phyloP scores from a whole-genome alignment of 2,113 vertebrate genomes.

The Scomber colias region DNA sequence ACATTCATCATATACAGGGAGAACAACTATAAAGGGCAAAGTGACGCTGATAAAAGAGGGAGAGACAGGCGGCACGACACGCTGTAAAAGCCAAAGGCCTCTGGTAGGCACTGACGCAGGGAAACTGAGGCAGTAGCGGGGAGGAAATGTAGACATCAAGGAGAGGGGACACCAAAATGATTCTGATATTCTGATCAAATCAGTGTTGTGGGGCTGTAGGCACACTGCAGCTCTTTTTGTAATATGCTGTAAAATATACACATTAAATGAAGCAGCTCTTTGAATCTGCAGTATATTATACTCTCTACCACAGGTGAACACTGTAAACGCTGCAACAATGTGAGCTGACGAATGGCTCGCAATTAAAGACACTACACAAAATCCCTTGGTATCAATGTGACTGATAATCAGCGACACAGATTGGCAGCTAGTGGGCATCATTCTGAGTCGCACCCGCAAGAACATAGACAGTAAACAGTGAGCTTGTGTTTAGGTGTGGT shows the following conservation, averaged over 20 bases:
- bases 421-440: conserved; percentile 9
- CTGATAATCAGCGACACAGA: background rate
- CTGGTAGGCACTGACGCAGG: conserved; percentile 16
- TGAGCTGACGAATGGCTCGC: conserved; percentile 24
- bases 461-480: conserved; percentile 20
- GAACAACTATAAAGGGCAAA: conserved; percentile 65
- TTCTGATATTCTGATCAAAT: conserved; percentile 34
- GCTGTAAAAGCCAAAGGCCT: conserved; percentile 57
- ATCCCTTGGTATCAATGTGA: conserved; percentile 18
- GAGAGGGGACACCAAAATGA: conserved; percentile 30
- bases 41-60: conserved; percentile 58
- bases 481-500: conserved; percentile 26
- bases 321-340: background rate
- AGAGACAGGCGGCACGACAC: conserved; percentile 59
- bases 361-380: conserved; percentile 30
- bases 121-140: conserved; percentile 14
- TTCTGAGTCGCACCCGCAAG: background rate
- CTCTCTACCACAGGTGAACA: conserved; percentile 21
- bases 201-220: background rate
- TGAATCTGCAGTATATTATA: conserved; percentile 28
- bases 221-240: conserved; percentile 22
- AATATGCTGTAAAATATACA: conserved; percentile 18
- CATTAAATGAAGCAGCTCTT: conserved; percentile 29
- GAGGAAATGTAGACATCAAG: conserved; percentile 30
- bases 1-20: conserved; percentile 65